phyloP scores from a whole-genome alignment of 1,140 invertebrate species.

The Rhyacophila brunnea region DNA sequence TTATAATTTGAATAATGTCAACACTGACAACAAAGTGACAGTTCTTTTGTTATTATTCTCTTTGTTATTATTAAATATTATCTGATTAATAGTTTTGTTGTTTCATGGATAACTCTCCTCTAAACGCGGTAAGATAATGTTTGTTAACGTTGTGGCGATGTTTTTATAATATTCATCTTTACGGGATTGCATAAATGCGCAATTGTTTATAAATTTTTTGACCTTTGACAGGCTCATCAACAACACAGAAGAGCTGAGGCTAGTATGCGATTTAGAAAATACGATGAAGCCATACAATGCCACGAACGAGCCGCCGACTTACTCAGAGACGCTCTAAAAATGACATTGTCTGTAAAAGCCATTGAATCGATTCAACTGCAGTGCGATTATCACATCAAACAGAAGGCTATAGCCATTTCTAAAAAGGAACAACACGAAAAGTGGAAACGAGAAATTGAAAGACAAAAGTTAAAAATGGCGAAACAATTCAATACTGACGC shows the following conservation, averaged over 20 bases:
- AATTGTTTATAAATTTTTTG: conserved; percentile 2
- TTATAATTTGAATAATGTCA: no score
- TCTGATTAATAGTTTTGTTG: no score
- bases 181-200: no score
- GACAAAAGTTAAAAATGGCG: conserved; percentile 45
- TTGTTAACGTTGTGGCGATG: no score
- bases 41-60: no score
- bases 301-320: conserved; percentile 61
- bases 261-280: conserved; percentile 57
- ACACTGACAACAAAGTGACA: no score
- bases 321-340: conserved; percentile 56
- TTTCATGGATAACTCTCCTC: conserved; percentile 47
- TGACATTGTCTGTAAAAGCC: conserved; percentile 50
- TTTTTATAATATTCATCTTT: no score
- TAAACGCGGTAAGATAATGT: conserved; percentile 45
- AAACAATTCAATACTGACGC: conserved; percentile 43
- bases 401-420: conserved; percentile 53
- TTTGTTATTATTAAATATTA: no score
- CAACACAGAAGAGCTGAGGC: conserved; percentile 63
- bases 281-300: conserved; percentile 63
- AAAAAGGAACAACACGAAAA: conserved; percentile 60
- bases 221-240: conserved; percentile 59
- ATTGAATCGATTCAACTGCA: conserved; percentile 63
- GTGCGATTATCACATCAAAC: conserved; percentile 61
- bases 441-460: conserved; percentile 58